A percentile compares a stretch with the other conserved stretches of the same genome.
Evolutionary conservation across 2,888 invertebrate genomes (phyloP).

Genomic region (Melangyna quadrimaculata): DNA sequence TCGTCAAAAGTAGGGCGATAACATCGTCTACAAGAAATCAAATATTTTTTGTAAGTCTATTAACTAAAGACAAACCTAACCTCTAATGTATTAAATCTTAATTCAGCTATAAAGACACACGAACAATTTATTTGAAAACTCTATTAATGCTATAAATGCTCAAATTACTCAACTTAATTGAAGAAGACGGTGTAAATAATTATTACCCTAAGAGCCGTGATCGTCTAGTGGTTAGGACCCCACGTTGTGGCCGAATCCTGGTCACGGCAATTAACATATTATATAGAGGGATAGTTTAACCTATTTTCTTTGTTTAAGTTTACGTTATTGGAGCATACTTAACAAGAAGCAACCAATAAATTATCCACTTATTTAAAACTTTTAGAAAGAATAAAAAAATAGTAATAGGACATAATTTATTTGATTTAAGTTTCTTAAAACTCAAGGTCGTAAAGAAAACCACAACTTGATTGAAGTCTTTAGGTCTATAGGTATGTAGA

Average conservation of each 20-base stretch:
- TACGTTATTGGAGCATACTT: too few relatives aligned
- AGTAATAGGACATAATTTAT: neutral
- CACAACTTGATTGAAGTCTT: neutral
- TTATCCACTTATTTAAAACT: neutral
- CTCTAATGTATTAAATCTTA: too few relatives aligned
- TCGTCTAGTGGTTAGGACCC: slow-evolving; percentile 79
- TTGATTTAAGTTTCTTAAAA: neutral
- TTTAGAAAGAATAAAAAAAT: neutral
- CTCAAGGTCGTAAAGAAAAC: neutral
- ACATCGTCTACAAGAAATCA: too few relatives aligned
- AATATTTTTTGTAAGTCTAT: too few relatives aligned
- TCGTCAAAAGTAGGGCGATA: neutral
- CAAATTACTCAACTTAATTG: too few relatives aligned
- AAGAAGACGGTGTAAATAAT: neutral
- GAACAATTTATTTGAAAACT: too few relatives aligned
- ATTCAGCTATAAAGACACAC: too few relatives aligned
- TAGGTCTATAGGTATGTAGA: neutral
- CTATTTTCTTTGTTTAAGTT: neutral
- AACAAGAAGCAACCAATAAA: neutral
- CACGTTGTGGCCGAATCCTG: slow-evolving; percentile 79
- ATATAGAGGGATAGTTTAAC: neutral
- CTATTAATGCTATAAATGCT: too few relatives aligned
- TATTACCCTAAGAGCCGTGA: slow-evolving; percentile 75
- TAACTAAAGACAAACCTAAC: too few relatives aligned
- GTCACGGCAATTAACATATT: slow-evolving; percentile 76